Base-by-base conservation (phyloP, 2,113 vertebrate genomes). In the Marmota monax region DNA sequence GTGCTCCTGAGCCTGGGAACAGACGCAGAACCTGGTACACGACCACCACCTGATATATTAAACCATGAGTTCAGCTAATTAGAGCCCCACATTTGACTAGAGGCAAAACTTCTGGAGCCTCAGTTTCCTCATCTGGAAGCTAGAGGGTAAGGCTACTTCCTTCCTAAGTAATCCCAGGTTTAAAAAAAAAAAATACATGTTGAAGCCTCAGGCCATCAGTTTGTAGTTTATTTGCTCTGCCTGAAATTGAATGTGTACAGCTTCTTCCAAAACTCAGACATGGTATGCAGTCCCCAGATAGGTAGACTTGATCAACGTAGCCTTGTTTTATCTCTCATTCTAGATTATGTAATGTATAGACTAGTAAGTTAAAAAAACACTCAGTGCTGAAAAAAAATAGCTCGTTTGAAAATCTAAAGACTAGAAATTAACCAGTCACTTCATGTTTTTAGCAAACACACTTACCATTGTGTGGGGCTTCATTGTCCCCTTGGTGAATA, bases 361-460 rank as follows among this genome's bases (percentile, higher is more conserved):
- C 51, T 39, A 85, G 67, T 48, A 91, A 91, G 42, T 76, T 83
- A 84, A 94, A n/a, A 45, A 90, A 97, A 96, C 53, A 94, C 63
- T 61, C 78, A 34, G 58, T 42, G 13, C 61, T 90, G 37, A 13
- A 51, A 51, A 51, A 94, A 90, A 77, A 88, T 63, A 82, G 48
- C n/a, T 42, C 84, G 87, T 96, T 83, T 94, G 63, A 97, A 98
- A 90, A 93, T 90, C 53, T 97, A 83, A 95, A 84, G 51, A 95
- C 72, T 85, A 96, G 98, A 98, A 98, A 97, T 97, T 97, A 95
- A 96, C 97, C 88, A 95, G 90, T 90, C 97, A 97, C 97, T 97
- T 97, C 91, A 95, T 98, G 97, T 98, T 98, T 98, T 97, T 96
- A 98, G 96, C 97, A 98, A 99, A 98, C 98, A 98, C 96, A 98